phyloP scores from a whole-genome alignment of 2,888 invertebrate genomes.

The Osmoderma eremita region DNA sequence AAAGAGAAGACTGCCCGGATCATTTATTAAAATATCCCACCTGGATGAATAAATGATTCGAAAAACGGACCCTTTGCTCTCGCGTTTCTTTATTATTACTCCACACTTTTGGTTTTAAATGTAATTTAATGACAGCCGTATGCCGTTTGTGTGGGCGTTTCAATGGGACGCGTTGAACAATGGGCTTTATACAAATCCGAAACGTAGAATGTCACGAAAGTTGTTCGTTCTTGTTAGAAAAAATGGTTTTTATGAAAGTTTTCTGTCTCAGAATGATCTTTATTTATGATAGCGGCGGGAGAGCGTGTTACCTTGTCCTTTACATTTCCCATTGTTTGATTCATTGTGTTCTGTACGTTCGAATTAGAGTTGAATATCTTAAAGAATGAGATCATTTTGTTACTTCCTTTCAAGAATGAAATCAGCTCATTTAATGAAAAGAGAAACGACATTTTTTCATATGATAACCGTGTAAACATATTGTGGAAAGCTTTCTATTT shows the following conservation, averaged over 20 bases:
- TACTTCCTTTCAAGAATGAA: no score
- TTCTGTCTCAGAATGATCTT: background rate
- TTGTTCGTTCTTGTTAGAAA: conserved; percentile 17
- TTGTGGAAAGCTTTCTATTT: no score
- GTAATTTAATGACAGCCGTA: conserved; percentile 27
- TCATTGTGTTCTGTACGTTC: no score
- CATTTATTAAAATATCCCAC: conserved; percentile 37
- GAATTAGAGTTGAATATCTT: no score
- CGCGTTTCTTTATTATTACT: conserved; percentile 27
- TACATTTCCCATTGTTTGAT: no score
- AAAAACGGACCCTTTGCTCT: conserved; percentile 22
- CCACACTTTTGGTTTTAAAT: conserved; percentile 28
- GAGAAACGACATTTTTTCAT: no score
- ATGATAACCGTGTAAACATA: no score
- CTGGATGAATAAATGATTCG: conserved; percentile 35
- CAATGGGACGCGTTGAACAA: conserved; percentile 18
- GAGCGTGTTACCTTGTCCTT: no score
- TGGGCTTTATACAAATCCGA: conserved; percentile 15
- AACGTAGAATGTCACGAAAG: conserved; percentile 25
- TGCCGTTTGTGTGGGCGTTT: conserved; percentile 25
- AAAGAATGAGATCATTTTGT: no score
- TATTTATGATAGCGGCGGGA: no score
- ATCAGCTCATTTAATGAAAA: no score
- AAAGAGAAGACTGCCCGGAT: conserved; percentile 13
- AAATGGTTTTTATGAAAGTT: conserved; percentile 11